Evolutionary conservation across 1,140 invertebrate genomes (phyloP), one percentile per base, ranked within the genome.

Genomic region (Fopius arisanus): DNA sequence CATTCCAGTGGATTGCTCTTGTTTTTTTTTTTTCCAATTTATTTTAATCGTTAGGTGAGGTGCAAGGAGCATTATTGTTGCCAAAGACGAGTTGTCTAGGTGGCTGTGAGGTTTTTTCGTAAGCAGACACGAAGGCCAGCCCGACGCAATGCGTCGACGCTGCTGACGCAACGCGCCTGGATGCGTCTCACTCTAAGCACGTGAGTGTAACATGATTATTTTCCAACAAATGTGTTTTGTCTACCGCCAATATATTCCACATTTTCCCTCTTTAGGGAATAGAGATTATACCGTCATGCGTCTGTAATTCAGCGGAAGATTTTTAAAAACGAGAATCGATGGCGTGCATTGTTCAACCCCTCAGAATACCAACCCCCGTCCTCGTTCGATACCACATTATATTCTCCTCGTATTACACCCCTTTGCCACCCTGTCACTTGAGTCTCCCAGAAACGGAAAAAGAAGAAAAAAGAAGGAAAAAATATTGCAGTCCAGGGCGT

Each of bases 81-180:
- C 37, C 51, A 66, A 66, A 74, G 70, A 77, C 68, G 59, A 40
- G 71, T 67, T 12, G 59, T 62, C 77, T 71, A 72, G 67, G 75
- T 82, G 80, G 82, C 80, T 85, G 81, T 83, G 79, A 81, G 80
- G 81, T 83, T 88, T 88, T n/a, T 88, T 86, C 80, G 85, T 54
- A 86, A 88, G 86, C 83, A 87, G 87, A 82, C 84, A 77, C 79
- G 83, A 84, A 86, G 85, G 86, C 87, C 87, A 88, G 87, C 86
- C 86, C 86, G 87, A 88, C 87, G 87, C 86, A 87, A 88, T 88
- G 87, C 87, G 87, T 88, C 86, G 87, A 87, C 86, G 87, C 87
- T 88, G 87, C 87, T 88, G 86, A 88, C 86, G 87, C 86, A 88
- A 88, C 86, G 87, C 87, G 87, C 85, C 87, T 88, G 87, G 87